Percentiles rank a stretch among this genome's conserved stretches.
These are phyloP conservation scores for Mormyrus hasselquistii DNA, from an alignment of 2,797 vertebrate genomes.

Conservation along the genomic window DNA sequence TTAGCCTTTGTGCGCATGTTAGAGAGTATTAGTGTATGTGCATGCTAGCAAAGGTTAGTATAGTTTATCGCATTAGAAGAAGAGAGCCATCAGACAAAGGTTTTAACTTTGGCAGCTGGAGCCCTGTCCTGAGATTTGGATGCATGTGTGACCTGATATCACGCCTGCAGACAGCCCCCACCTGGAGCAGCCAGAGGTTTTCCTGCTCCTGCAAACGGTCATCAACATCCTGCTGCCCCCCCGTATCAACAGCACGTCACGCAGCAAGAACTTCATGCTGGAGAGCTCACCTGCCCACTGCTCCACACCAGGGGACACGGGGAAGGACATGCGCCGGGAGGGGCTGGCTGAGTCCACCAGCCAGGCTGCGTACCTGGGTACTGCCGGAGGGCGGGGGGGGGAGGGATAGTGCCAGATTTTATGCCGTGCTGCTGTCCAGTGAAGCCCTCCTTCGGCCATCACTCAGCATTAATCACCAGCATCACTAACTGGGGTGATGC, in stretches of 20 bases:
- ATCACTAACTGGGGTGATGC: not conserved
- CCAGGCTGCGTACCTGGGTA: slow-evolving; percentile 95
- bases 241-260: slow-evolving; percentile 93
- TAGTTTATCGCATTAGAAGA: not conserved
- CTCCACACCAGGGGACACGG: slow-evolving; percentile 87
- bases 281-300: slow-evolving; percentile 97
- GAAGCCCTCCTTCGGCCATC: not conserved
- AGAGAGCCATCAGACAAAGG: not conserved
- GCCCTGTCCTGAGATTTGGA: not conserved
- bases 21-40: not conserved
- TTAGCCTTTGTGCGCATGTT: not conserved
- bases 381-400: slow-evolving; percentile 14
- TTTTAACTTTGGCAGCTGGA: no score
- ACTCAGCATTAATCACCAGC: not conserved
- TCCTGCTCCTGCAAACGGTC: slow-evolving; percentile 91
- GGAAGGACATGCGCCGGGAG: slow-evolving; percentile 87
- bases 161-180: slow-evolving; percentile 81
- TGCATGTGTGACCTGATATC: not conserved
- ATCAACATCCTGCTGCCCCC: slow-evolving; percentile 95
- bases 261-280: slow-evolving; percentile 97
- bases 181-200: slow-evolving; percentile 91
- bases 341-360: slow-evolving; percentile 94
- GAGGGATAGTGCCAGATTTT: not conserved
- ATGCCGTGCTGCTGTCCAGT: not conserved
- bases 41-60: not conserved